Base-by-base conservation (phyloP, 2,888 invertebrate species). In the Plagiodera versicolora region DNA sequence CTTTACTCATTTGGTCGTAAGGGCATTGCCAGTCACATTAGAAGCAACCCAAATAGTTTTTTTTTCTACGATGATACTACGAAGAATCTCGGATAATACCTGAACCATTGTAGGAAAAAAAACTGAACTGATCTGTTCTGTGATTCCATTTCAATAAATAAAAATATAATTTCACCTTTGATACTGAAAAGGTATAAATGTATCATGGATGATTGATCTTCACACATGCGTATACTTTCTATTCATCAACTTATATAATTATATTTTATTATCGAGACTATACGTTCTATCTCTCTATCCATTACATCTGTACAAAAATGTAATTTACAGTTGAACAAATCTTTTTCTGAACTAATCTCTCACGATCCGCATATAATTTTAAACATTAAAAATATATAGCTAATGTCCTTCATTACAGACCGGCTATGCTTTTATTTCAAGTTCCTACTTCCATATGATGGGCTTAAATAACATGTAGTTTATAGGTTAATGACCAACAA, bases 281-380 rank as follows among this genome's bases (percentile, higher is more conserved):
- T 39, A 14, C n/a, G 3, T 39, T 14, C 11, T 11, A 39, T 39
- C 39, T 39, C 2, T 14, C 8, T 39, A 39, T 39, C 39, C 11
- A 39, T 39, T 39, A 39, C 39, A 45, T 53, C 53, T 16, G 39
- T 24, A 24, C 39, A 53, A 44, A 53, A 53, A 53, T 53, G n/a
- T 53, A 53, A 53, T 53, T 20, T 44, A 53, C 52, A 53, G 52
- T 39, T 53, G 24, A 53, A 39, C 9, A 18, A 18, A 17, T 20
- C 10, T 28, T 44, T 39, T 53, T 53, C 14, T 35, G 54, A 24
- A 55, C 30, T 44, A 35, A 30, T 52, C 55, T 57, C 60, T 65
- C 60, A 65, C 63, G 57, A 58, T 63, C 58, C 56, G 56, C 56
- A 57, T 60, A 58, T 62, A 59, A 60, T 54, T 59, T 56, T 44